A percentile compares a stretch with the other conserved stretches of the same genome.
Evolutionary conservation across 2,888 invertebrate genomes (phyloP).

Genomic region (Drosophila melanosoma): DNA sequence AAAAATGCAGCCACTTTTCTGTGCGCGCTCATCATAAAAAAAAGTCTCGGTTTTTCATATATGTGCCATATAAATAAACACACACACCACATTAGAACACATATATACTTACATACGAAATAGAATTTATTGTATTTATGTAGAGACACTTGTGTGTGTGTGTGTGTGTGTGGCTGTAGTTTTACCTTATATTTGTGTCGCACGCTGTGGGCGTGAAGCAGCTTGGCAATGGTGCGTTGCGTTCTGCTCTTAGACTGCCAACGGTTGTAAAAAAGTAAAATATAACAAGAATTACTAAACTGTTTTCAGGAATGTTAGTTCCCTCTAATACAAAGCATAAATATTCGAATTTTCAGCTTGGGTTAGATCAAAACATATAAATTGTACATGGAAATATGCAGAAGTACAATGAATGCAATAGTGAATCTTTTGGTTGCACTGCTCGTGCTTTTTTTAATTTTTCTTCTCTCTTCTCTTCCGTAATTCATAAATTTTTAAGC

Average conservation of each 20-base stretch:
- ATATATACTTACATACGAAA: constrained; percentile 13
- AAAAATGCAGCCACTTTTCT: constrained; percentile 62
- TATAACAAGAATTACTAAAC: constrained; percentile 33
- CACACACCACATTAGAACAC: not conserved
- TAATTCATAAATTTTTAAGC: not conserved
- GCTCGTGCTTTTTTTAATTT: not conserved
- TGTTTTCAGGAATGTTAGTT: constrained; percentile 2
- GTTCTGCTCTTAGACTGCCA: constrained; percentile 12
- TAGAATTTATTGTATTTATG: not conserved
- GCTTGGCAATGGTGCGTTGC: not conserved
- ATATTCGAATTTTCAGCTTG: not conserved
- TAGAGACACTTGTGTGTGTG: not conserved
- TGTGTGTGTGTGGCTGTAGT: not conserved
- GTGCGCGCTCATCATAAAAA: constrained; percentile 50
- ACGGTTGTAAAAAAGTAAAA: constrained; percentile 36
- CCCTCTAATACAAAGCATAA: not conserved
- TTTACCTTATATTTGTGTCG: constrained; percentile 17
- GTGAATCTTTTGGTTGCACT: not conserved
- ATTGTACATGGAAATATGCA: not conserved
- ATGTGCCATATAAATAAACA: constrained; percentile 35
- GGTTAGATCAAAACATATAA: not conserved
- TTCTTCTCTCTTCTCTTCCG: not conserved
- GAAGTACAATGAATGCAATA: not conserved
- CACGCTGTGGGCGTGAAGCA: constrained; percentile 10
- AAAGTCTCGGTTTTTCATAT: constrained; percentile 42